phyloP scores from a whole-genome alignment of 2,888 invertebrate species.

The Atethmia centrago region DNA sequence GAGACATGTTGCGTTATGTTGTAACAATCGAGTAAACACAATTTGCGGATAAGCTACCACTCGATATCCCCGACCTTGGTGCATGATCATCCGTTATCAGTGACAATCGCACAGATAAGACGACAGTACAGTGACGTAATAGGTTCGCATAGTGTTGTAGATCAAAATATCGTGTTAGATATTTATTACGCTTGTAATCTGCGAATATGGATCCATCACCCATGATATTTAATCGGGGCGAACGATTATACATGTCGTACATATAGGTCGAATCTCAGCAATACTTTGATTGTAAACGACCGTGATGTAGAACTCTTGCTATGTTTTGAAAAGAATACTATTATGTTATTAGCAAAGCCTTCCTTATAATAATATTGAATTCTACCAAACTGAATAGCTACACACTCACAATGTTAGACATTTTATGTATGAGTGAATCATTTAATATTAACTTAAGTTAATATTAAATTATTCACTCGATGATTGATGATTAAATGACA shows the following conservation, averaged over 20 bases:
- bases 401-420: neutral
- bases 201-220: neutral
- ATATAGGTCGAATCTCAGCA: neutral
- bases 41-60: constrained; percentile 53
- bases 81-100: constrained; percentile 45
- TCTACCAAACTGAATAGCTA: neutral
- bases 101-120: constrained; percentile 39
- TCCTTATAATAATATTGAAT: neutral
- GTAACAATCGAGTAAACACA: constrained; percentile 25
- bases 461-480: too few species aligned
- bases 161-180: constrained; percentile 6
- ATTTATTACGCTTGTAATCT: neutral
- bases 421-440: neutral
- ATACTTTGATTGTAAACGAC: neutral
- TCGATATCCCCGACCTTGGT: constrained; percentile 40
- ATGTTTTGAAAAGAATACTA: neutral
- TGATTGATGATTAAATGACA: neutral
- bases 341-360: neutral
- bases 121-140: constrained; percentile 44
- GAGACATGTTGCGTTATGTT: constrained; percentile 6
- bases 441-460: neutral
- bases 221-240: neutral
- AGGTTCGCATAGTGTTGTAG: constrained; percentile 5
- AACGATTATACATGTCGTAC: neutral
- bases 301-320: neutral